A percentile compares a stretch with the other conserved stretches of the same genome.
Evolutionary conservation across 2,113 vertebrate genomes (phyloP).

Genomic region (Vulpes vulpes): DNA sequence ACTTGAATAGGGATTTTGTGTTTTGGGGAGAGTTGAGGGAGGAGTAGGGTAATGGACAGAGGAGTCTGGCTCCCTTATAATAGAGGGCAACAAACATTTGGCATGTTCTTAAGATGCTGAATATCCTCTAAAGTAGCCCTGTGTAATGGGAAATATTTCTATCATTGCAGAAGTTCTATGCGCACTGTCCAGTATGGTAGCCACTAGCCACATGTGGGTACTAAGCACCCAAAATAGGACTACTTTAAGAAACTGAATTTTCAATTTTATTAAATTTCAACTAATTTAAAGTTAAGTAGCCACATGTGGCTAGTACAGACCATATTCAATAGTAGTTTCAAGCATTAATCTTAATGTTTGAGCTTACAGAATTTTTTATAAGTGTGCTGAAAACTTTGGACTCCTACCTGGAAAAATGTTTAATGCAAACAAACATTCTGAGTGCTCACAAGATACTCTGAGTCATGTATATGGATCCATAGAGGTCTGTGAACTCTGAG

Average conservation of each 20-base stretch:
- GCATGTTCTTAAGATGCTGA: not conserved
- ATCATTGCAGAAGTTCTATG: not conserved
- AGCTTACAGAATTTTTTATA: not conserved
- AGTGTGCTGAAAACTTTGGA: not conserved
- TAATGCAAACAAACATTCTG: not conserved
- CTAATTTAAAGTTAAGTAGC: conserved; percentile 6
- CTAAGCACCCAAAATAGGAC: not conserved
- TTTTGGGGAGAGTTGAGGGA: not conserved
- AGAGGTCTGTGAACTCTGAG: not conserved
- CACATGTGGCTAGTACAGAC: not conserved
- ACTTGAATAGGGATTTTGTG: not conserved
- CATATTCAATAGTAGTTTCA: not conserved
- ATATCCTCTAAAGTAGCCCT: not conserved
- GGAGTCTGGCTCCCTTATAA: not conserved
- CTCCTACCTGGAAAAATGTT: not conserved
- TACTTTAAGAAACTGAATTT: not conserved
- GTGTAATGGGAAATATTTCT: not conserved
- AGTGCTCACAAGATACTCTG: not conserved
- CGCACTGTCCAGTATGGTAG: not conserved
- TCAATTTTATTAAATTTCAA: conserved; percentile 1
- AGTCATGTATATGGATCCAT: not conserved
- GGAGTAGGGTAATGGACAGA: not conserved
- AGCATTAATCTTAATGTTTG: not conserved
- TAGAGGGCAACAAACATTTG: not conserved
- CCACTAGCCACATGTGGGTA: rapidly evolving